Conservation (phyloP, 2,113 vertebrate species). For the Leptodactylus fuscus region DNA sequence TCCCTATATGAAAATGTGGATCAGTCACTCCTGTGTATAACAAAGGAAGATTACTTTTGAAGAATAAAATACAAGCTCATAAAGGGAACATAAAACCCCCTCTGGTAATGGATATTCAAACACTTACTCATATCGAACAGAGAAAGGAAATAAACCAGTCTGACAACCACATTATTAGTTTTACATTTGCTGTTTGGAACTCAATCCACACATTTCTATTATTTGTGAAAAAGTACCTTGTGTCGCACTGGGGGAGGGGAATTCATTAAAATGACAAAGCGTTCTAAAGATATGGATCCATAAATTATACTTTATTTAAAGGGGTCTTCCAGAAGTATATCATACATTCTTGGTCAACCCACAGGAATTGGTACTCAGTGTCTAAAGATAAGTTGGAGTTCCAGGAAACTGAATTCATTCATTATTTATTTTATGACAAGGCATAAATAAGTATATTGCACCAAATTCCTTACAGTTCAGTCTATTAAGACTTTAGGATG, state of each 20-base stretch:
- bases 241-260: not conserved
- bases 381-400: not conserved
- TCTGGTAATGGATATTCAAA: conserved; percentile 54
- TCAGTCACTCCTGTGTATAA: conserved; percentile 39
- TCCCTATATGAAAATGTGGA: conserved; percentile 37
- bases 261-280: not conserved
- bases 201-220: not conserved
- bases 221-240: not conserved
- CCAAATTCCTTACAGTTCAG: no score
- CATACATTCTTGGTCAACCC: not conserved
- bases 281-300: not conserved
- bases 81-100: conserved; percentile 42
- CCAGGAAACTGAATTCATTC: no score
- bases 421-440: no score
- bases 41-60: conserved; percentile 53
- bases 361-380: not conserved
- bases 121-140: conserved; percentile 41
- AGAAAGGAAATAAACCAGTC: conserved; percentile 31
- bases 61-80: conserved; percentile 55
- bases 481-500: no score
- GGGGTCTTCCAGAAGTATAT: not conserved
- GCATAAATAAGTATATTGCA: no score
- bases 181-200: conserved; percentile 13
- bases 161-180: conserved; percentile 18
- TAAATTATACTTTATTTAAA: not conserved